Conservation (phyloP, 2,113 vertebrate genomes). For the Dasyurus viverrinus region DNA sequence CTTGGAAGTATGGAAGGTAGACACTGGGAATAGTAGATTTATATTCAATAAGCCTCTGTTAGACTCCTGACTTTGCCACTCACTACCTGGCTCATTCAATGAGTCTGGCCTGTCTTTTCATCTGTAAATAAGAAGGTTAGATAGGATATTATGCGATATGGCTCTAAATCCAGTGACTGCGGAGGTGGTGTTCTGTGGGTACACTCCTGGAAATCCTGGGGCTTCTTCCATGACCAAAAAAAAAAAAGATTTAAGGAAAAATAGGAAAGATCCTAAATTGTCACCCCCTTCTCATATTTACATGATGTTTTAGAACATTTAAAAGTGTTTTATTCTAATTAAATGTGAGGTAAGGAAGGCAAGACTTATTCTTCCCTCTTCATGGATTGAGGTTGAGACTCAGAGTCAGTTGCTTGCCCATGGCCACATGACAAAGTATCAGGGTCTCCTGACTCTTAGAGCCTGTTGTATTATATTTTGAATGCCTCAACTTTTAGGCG, state of each 20-base stretch:
- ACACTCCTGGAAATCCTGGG: background rate
- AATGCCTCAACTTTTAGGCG: background rate
- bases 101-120: background rate
- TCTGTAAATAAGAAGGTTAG: background rate
- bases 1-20: background rate
- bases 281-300: background rate
- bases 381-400: background rate
- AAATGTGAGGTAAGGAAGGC: background rate
- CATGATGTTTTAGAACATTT: background rate
- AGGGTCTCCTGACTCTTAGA: background rate
- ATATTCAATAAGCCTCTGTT: background rate
- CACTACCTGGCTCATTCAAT: background rate
- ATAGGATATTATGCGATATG: background rate
- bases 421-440: background rate
- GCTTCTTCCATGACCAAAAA: background rate
- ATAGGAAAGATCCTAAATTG: background rate
- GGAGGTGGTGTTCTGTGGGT: background rate
- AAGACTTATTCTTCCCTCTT: background rate
- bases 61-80: background rate
- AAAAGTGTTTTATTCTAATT: background rate
- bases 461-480: background rate
- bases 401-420: background rate
- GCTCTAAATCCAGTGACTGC: background rate
- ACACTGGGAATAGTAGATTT: background rate
- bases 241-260: background rate